A percentile compares a stretch with the other conserved stretches of the same genome.
Conservation (phyloP, 2,888 invertebrate species). For the Drosophila barbarae region DNA sequence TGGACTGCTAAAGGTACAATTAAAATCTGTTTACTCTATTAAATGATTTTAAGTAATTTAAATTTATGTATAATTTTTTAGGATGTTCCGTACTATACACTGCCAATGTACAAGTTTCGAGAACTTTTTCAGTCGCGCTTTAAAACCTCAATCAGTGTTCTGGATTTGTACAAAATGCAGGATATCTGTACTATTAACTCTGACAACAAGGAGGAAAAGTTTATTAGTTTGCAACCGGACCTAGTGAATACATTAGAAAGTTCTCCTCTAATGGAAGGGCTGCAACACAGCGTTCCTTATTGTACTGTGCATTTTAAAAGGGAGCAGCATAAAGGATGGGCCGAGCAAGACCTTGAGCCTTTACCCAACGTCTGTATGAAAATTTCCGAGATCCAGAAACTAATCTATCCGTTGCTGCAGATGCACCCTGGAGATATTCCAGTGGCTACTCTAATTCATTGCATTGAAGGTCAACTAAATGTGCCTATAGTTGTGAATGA, state of each 20-base stretch:
- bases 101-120: constrained; percentile 90
- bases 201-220: constrained; percentile 85
- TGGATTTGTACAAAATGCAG: constrained; percentile 86
- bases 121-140: constrained; percentile 90
- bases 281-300: constrained; percentile 82
- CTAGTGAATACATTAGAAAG: constrained; percentile 82
- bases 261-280: constrained; percentile 80
- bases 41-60: background rate
- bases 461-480: constrained; percentile 77
- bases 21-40: background rate
- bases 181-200: constrained; percentile 89
- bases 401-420: constrained; percentile 78
- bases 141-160: constrained; percentile 85
- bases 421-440: constrained; percentile 79
- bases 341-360: constrained; percentile 86
- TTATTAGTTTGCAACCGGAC: constrained; percentile 85
- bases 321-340: constrained; percentile 86
- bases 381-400: constrained; percentile 77
- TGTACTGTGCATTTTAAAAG: constrained; percentile 83
- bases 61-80: constrained; percentile 53
- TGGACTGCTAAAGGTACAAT: constrained; percentile 83
- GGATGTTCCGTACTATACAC: constrained; percentile 87
- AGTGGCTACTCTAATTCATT: constrained; percentile 78
- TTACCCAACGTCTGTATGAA: constrained; percentile 82
- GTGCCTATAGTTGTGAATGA: constrained; percentile 78